A percentile compares a stretch with the other conserved stretches of the same genome.
Evolutionary conservation across 2,888 invertebrate species (phyloP).

Genomic region (Ametastegia equiseti): DNA sequence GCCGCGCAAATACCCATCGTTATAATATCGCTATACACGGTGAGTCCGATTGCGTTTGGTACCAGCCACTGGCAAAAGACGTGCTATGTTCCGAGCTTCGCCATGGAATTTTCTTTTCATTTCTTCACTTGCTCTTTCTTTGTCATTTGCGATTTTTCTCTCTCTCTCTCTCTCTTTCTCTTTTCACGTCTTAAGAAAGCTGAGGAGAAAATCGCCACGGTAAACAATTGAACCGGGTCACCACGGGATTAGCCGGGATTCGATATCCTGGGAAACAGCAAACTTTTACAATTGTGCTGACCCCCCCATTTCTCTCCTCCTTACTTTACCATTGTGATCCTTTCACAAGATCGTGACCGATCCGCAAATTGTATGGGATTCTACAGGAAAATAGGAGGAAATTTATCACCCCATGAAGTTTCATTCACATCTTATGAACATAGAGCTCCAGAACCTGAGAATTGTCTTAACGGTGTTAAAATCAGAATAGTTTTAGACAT

Average conservation of each 20-base stretch:
- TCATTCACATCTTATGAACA: no score
- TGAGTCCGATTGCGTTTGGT: neutral
- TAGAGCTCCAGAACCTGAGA: no score
- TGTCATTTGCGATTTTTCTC: neutral
- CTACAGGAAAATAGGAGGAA: neutral
- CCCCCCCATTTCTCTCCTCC: neutral
- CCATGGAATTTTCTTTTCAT: no score
- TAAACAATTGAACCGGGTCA: slow-evolving; percentile 45
- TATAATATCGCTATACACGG: neutral
- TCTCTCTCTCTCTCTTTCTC: neutral
- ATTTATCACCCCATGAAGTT: neutral
- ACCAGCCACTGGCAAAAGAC: neutral
- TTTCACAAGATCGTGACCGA: neutral
- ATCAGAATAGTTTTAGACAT: no score
- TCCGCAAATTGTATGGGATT: neutral
- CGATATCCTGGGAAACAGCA: slow-evolving; percentile 16
- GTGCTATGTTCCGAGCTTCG: no score
- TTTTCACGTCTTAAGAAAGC: neutral
- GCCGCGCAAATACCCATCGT: neutral
- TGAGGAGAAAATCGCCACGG: slow-evolving; percentile 9
- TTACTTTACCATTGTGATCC: neutral
- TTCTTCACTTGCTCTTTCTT: neutral
- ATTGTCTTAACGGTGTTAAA: no score
- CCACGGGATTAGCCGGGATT: slow-evolving; percentile 40
- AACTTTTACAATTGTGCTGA: slow-evolving; percentile 18